phyloP scores from a whole-genome alignment of 2,113 vertebrate species.

The Speoplatyrhinus poulsoni region DNA sequence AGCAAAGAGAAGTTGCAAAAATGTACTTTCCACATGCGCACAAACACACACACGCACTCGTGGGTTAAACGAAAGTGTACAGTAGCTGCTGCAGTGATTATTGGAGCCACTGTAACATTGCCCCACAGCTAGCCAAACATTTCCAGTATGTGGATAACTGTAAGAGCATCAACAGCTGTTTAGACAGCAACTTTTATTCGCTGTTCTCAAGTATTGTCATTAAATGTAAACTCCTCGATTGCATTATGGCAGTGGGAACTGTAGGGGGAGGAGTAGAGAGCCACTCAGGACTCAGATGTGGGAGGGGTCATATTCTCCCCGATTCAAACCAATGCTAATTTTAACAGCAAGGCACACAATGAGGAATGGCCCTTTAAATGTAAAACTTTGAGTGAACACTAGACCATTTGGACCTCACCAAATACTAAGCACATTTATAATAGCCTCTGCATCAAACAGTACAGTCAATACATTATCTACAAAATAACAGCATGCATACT shows the following conservation, averaged over 20 bases:
- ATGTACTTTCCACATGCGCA: conserved; percentile 5
- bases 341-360: too few relatives aligned
- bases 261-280: background rate
- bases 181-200: background rate
- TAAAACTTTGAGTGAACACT: background rate
- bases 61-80: conserved; percentile 28
- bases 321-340: too few relatives aligned
- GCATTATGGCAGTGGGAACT: conserved; percentile 10
- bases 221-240: too few relatives aligned
- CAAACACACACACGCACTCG: conserved; percentile 10
- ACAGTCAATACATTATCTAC: background rate
- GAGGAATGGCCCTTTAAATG: background rate
- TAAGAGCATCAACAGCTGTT: background rate
- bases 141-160: background rate
- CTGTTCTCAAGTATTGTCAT: too few relatives aligned
- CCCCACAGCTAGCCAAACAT: conserved; percentile 1
- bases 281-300: too few relatives aligned
- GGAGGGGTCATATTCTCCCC: too few relatives aligned
- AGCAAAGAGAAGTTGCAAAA: conserved; percentile 22
- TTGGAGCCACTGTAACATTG: conserved; percentile 7
- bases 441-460: conserved; percentile 21
- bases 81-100: conserved; percentile 37
- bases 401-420: background rate
- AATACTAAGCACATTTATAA: background rate
- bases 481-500: conserved; percentile 1